Conservation (phyloP, 35 echinoderm and acorn worm species). For the Chiridota heheva region DNA sequence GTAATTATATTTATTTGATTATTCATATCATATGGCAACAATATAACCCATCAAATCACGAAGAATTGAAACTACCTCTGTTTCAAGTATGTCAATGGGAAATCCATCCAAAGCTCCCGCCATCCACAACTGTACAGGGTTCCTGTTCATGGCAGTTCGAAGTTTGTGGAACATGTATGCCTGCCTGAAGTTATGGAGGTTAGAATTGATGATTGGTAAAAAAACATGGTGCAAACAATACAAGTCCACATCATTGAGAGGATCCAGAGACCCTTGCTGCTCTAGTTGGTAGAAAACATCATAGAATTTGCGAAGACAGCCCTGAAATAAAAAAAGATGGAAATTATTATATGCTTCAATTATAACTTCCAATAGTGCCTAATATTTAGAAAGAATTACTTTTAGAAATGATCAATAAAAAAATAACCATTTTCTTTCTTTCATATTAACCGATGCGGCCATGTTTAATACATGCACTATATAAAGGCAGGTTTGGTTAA, state of each 20-base stretch:
- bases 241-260: neutral
- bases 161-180: conserved; percentile 27
- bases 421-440: too few relatives aligned
- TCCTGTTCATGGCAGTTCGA: conserved; percentile 15
- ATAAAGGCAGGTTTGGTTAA: too few relatives aligned
- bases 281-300: conserved; percentile 15
- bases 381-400: too few relatives aligned
- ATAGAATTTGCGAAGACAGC: neutral
- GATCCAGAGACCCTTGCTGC: conserved; percentile 18
- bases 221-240: conserved; percentile 45
- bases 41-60: too few relatives aligned
- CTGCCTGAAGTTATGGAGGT: neutral
- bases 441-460: too few relatives aligned
- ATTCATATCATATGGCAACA: too few relatives aligned
- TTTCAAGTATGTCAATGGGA: neutral
- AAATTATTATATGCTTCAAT: too few relatives aligned
- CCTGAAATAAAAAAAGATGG: conserved; percentile 1
- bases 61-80: too few relatives aligned
- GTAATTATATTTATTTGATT: too few relatives aligned
- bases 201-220: neutral
- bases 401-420: too few relatives aligned
- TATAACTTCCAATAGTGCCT: too few relatives aligned
- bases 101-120: neutral
- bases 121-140: conserved; percentile 22
- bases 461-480: too few relatives aligned